Conservation (phyloP, 2,888 invertebrate genomes). For the Germaria angustata region DNA sequence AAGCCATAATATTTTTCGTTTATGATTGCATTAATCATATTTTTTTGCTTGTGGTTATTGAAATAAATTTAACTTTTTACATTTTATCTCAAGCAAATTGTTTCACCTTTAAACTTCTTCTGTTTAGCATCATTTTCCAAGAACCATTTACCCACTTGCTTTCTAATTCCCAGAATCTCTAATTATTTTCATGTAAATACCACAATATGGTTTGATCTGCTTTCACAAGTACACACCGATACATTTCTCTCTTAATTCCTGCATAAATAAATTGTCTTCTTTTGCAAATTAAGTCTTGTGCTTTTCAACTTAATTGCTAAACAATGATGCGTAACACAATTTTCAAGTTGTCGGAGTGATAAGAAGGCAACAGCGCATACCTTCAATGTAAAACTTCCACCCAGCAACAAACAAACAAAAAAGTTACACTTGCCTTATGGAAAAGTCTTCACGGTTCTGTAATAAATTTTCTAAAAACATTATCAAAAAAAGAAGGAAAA, state of each 20-base stretch:
- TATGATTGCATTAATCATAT: too few relatives aligned
- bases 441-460: neutral
- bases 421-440: too few relatives aligned
- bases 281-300: conserved; percentile 68
- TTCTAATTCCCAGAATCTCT: neutral
- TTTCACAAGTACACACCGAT: neutral
- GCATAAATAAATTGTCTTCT: conserved; percentile 62
- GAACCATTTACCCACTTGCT: neutral
- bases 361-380: neutral
- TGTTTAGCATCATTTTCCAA: neutral
- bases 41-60: too few relatives aligned
- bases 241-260: neutral
- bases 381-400: neutral
- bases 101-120: neutral
- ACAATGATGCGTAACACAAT: conserved; percentile 58
- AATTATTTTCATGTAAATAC: neutral
- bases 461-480: conserved; percentile 45
- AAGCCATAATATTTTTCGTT: too few relatives aligned
- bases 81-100: neutral
- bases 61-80: too few relatives aligned
- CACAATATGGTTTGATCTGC: conserved; percentile 38
- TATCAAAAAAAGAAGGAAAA: neutral
- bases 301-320: conserved; percentile 62
- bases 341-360: conserved; percentile 2
- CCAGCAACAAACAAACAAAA: too few relatives aligned